Conservation (phyloP, 2,888 invertebrate genomes). For the Himalopsyche kuldschensis region DNA sequence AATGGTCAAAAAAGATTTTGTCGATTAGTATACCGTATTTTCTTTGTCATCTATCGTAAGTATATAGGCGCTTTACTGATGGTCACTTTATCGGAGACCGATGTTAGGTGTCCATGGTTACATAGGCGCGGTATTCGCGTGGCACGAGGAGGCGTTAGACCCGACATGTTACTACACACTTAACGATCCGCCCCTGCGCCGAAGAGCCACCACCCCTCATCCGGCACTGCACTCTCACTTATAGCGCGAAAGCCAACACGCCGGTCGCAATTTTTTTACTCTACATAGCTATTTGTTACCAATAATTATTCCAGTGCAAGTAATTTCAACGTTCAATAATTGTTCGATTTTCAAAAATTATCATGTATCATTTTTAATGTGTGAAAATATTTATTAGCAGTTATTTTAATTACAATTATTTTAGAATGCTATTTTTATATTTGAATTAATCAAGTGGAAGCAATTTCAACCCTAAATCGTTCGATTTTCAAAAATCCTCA, state of each 20-base stretch:
- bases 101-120: constrained; percentile 25
- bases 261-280: background rate
- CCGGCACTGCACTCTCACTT: constrained; percentile 9
- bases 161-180: background rate
- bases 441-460: no score
- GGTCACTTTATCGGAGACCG: background rate
- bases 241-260: constrained; percentile 3
- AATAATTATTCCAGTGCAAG: no score
- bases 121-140: constrained; percentile 3
- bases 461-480: no score
- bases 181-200: constrained; percentile 5
- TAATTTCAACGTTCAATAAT: no score
- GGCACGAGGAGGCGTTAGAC: background rate
- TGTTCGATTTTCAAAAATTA: no score
- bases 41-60: background rate
- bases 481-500: no score
- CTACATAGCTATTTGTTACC: background rate
- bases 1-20: no score
- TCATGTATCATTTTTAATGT: no score
- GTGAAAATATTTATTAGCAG: no score
- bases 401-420: no score
- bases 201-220: background rate
- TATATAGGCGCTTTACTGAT: background rate
- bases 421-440: no score
- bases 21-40: no score